phyloP scores from a whole-genome alignment of 30 jellyfish, hydroid and myxozoan species.

The Aurelia coerulea region DNA sequence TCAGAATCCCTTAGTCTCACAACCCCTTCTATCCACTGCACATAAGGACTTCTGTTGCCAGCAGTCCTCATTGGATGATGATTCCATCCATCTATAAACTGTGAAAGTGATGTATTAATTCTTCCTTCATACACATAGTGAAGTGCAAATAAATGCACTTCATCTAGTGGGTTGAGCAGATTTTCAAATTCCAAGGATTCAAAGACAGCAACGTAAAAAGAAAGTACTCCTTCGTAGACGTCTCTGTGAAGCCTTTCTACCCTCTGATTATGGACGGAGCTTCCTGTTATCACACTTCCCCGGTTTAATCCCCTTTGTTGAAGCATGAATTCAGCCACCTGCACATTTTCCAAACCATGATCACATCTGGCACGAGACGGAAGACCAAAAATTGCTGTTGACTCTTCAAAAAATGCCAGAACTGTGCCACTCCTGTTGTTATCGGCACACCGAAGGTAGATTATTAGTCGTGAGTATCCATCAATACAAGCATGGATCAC shows the following conservation, averaged over 20 bases:
- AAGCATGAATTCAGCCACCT: conserved; percentile 5
- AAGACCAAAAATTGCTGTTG: no score
- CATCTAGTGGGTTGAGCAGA: no score
- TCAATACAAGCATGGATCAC: not conserved
- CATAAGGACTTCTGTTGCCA: conserved; percentile 16
- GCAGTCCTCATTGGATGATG: conserved; percentile 15
- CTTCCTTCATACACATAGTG: not conserved
- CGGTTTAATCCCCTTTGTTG: not conserved
- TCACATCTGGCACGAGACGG: not conserved
- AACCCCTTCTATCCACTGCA: conserved; percentile 17
- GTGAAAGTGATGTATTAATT: conserved; percentile 4
- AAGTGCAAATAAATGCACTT: no score
- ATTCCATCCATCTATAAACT: conserved; percentile 5
- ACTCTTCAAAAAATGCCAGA: no score
- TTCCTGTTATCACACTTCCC: conserved; percentile 6
- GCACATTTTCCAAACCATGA: conserved; percentile 10
- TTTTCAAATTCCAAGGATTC: no score
- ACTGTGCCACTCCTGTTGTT: no score
- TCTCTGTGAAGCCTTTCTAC: no score
- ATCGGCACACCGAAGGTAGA: no score
- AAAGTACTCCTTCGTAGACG: no score
- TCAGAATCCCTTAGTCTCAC: not conserved
- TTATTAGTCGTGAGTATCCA: no score
- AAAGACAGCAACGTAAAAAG: no score
- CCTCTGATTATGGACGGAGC: no score